These are phyloP conservation scores for Onthophagus sagittarius DNA, from an alignment of 2,888 invertebrate genomes.

Conservation along the genomic window DNA sequence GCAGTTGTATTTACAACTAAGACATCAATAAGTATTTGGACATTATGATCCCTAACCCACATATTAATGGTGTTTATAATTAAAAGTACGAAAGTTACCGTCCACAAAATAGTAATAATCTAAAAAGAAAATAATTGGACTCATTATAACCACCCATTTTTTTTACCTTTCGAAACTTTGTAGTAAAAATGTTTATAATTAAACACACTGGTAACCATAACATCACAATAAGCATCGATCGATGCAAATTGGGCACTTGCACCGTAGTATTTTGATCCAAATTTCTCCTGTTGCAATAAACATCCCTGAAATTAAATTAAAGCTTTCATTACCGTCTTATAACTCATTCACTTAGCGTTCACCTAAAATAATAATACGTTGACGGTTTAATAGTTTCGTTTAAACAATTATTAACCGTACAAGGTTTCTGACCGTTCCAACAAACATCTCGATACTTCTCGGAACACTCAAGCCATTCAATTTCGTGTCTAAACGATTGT, in stretches of 20 bases:
- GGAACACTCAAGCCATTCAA: conserved; percentile 30
- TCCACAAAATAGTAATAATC: conserved; percentile 1
- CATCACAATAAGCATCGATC: neutral
- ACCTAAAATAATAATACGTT: conserved; percentile 15
- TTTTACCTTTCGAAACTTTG: neutral
- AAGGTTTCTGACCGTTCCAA: conserved; percentile 1
- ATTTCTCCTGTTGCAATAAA: neutral
- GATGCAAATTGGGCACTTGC: neutral
- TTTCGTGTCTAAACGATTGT: conserved; percentile 17
- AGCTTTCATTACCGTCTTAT: too few relatives aligned
- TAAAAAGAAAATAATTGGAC: neutral
- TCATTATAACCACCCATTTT: too few relatives aligned
- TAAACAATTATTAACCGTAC: conserved; percentile 9
- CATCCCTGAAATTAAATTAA: neutral
- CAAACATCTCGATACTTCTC: neutral
- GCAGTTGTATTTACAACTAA: neutral
- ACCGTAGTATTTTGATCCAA: too few relatives aligned
- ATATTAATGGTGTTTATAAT: neutral
- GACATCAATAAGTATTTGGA: neutral
- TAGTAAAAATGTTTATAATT: neutral
- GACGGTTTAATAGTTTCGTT: conserved; percentile 1
- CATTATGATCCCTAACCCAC: neutral
- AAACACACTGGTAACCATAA: neutral
- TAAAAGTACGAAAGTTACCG: neutral
- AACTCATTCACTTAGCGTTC: too few relatives aligned